Evolutionary conservation across 2,888 invertebrate species (phyloP), one percentile per base, ranked within the genome.

Genomic region (Drymonia ruficornis): DNA sequence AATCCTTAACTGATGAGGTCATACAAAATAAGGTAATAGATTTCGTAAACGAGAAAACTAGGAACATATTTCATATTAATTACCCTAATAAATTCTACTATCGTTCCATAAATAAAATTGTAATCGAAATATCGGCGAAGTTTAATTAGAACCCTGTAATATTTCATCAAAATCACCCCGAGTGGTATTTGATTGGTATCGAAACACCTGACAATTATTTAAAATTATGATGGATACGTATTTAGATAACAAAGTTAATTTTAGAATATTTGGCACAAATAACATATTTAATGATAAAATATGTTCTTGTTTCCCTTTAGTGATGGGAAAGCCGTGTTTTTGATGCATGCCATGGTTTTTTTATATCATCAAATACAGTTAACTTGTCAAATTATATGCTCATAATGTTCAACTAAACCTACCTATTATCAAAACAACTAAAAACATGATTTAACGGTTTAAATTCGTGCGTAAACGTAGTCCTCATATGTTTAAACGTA

Each of bases 71-170:
- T 68, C 66, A 60, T 52, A 55, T 45, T 64, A 64, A 68, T 68
- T 51, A 54, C 56, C 2, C 19, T 42, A 55, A 66, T 66, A 60
- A 68, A 68, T 68, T 62, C 46, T 52, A 55, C 49, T 58, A 55
- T 58, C 61, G 44, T 43, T 48, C 42, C 53, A 54, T 61, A 34
- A 66, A 68, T 66, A 64, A 66, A 66, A 66, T 59, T 58, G 50
- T 60, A 60, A 56, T 54, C 64, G 59, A 56, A 66, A 68, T 46
- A 46, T 66, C 48, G 53, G 56, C 23, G 55, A 66, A 68, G 66
- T 68, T 68, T 68, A 68, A 68, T 68, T 68, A 66, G 59, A 51
- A 58, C 31, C 44, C 19, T 19, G 66, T 49, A 52, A 68, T 68
- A 66, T 55, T 58, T 68, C 55, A 68, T 50, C 49, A 53, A 38